phyloP scores from a whole-genome alignment of 35 echinoderm and acorn worm species.

The Apostichopus parvimensis region DNA sequence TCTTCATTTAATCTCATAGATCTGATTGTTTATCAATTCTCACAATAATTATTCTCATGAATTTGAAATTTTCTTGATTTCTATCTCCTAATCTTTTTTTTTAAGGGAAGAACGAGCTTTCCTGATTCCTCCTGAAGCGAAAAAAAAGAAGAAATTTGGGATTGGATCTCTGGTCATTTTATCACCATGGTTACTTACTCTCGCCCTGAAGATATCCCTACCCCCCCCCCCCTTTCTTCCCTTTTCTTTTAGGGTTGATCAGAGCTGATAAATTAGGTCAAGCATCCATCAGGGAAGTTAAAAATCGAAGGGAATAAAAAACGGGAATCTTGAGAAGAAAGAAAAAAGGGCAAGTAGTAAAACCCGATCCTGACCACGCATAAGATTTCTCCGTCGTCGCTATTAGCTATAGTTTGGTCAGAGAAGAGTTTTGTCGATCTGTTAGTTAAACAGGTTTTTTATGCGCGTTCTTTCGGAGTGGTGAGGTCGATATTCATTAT shows the following conservation, averaged over 20 bases:
- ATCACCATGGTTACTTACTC: neutral
- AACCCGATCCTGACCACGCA: neutral
- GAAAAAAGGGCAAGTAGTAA: neutral
- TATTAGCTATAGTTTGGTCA: neutral
- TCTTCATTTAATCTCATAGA: too few relatives aligned
- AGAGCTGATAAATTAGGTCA: neutral
- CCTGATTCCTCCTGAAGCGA: too few relatives aligned
- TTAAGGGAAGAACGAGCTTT: too few relatives aligned
- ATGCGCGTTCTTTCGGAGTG: neutral
- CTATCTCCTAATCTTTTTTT: too few relatives aligned
- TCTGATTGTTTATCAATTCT: too few relatives aligned
- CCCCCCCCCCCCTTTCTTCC: neutral
- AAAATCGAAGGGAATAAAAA: neutral
- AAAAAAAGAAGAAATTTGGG: too few relatives aligned
- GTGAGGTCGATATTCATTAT: neutral
- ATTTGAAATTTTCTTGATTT: too few relatives aligned
- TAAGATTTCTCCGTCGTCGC: neutral
- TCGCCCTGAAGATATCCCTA: neutral
- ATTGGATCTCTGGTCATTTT: neutral
- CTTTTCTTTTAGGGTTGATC: neutral
- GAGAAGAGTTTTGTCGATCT: neutral
- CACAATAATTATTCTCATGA: too few relatives aligned
- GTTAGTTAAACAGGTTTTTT: neutral
- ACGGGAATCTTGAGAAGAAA: neutral
- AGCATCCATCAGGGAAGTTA: neutral